Conservation (phyloP, 2,113 vertebrate genomes). For the Nothocercus nigrocapillus region DNA sequence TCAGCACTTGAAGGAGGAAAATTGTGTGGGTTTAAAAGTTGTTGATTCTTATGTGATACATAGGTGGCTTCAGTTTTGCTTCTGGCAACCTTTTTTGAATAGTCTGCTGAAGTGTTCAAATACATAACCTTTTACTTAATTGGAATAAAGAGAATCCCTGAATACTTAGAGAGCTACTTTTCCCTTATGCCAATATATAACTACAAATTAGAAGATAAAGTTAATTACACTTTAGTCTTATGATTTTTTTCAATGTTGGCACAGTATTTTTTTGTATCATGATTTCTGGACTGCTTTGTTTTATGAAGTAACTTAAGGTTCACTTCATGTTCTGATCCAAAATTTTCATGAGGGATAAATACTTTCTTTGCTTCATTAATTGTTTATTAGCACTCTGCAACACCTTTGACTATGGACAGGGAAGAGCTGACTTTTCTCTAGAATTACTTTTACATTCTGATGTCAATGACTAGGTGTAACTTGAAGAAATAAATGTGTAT, state of each 20-base stretch:
- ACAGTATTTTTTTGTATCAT: neutral
- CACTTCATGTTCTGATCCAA: neutral
- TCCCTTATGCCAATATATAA: neutral
- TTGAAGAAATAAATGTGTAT: neutral
- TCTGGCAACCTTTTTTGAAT: too few species aligned
- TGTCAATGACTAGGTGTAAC: neutral
- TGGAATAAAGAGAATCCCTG: neutral
- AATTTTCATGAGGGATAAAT: neutral
- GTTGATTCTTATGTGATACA: neutral
- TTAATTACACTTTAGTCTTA: neutral
- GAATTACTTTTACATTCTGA: neutral
- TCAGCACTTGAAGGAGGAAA: neutral
- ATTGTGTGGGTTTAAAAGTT: neutral
- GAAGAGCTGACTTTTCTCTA: neutral
- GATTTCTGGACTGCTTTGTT: neutral
- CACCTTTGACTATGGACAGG: neutral
- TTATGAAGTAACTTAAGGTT: neutral
- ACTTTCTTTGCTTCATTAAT: neutral
- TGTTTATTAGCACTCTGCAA: neutral
- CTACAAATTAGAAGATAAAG: neutral
- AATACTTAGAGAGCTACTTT: neutral
- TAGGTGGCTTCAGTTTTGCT: too few species aligned
- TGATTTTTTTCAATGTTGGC: neutral
- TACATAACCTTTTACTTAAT: neutral
- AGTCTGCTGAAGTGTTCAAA: neutral